Evolutionary conservation across 2,797 vertebrate genomes (phyloP), one percentile per base, ranked within the genome.

Genomic region (Hoplostethus atlanticus): DNA sequence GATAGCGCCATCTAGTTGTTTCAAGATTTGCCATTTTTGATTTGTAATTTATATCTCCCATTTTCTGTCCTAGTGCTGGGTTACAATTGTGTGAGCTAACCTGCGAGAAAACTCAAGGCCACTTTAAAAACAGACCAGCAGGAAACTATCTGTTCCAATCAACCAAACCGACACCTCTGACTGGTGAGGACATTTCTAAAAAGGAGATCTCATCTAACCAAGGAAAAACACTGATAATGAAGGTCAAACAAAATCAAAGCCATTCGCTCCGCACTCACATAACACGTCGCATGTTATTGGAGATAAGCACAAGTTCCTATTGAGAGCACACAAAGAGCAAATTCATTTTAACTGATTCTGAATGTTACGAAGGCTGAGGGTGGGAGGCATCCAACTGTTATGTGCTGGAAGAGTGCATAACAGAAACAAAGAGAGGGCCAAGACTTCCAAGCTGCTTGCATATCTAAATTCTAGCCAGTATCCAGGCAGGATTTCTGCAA

Each of bases 371-470:
- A 74, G 87, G 68, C 81, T 30, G 78, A 84, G 85, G 84, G 91
- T 93, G 83, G 92, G 92, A 88, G 87, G 89, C 71, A 58, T 90
- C 79, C 73, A 77, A 88, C 91, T 89, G 87, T 83, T 79, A 76
- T 90, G 89, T 71, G 77, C 82, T 88, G 89, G 86, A 91, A 75
- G 80, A 84, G 87, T 10, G 68, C 68, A 81, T 50, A 54, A 76
- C 57, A 79, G 69, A 87, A 79, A 90, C 85, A 91, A 80, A 84
- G 78, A 79, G 66, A 15, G 71, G 78, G 59, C 75, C 76, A 70
- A 75, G 56, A 69, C 60, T 40, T 62, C 36, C 77, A 73, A 63
- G 16, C 71, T 74, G 70, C 77, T 77, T 64, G 11, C 62, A 53
- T 15, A 34, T 42, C 16, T 31, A n/a, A 36, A 47, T 64, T 31